Evolutionary conservation across 2,888 invertebrate genomes (phyloP), one percentile per base, ranked within the genome.

Genomic region (Tineola bisselliella): DNA sequence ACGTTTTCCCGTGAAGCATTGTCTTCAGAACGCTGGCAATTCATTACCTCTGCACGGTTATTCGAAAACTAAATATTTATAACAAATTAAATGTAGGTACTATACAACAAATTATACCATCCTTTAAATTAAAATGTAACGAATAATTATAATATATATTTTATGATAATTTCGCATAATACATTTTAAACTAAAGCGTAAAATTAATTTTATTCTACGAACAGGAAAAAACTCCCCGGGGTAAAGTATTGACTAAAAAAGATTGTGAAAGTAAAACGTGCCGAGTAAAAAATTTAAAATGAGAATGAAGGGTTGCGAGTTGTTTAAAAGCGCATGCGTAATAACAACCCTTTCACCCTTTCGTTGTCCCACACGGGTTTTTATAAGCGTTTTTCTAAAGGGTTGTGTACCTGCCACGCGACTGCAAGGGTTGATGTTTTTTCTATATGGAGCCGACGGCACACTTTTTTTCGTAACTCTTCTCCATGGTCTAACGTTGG

Each of bases 361-460:
- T 25, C 25, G 77, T 15, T 71, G 77, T 79, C 81, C 82, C 84
- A 68, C 77, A 77, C 77, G 70, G 73, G 84, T 81, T 86, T 86
- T 87, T 84, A 75, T 84, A 76, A 79, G 79, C 77, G 75, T 81
- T 84, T 84, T 82, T 82, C 71, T 83, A 86, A 84, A 82, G 86
- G 84, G 84, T 86, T 86, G 81, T 76, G 84, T 87, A 87, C 87
- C 87, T 87, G 87, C 83, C 77, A 77, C 80, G 77, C 77, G 79
- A 67, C 75, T 78, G 54, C 78, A 86, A 83, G 87, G 87, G 86
- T 86, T 84, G 72, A 30, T 69, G 65, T 77, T 84, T 84, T 86
- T 86, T 84, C 69, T 73, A 64, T 79, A 82, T 79, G 73, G 69
- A 75, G 70, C 70, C 25, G 74, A 70, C 70, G 59, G 72, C 69